Evolutionary conservation across 2,113 vertebrate genomes (phyloP).

Genomic region (Parotia lawesii): DNA sequence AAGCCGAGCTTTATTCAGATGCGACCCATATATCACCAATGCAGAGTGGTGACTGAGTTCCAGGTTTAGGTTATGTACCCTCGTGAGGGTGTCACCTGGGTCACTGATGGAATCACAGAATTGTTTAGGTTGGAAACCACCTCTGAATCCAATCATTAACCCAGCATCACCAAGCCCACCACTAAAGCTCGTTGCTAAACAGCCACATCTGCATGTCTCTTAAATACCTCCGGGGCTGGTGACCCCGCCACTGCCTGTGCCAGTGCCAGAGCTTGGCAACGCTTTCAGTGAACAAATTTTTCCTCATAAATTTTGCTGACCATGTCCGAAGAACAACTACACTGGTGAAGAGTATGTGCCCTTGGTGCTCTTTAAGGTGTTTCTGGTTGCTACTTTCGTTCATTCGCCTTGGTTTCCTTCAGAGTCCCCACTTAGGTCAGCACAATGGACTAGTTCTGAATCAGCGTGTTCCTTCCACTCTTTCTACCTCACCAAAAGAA

Average conservation of each 20-base stretch:
- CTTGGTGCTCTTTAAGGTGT: not conserved
- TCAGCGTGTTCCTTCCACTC: not conserved
- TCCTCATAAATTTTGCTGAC: not conserved
- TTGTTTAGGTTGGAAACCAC: not conserved
- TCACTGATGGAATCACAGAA: not conserved
- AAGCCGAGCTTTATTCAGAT: not conserved
- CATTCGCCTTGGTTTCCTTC: not conserved
- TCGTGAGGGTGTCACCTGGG: not conserved
- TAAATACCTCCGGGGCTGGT: not conserved
- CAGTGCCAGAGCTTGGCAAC: not conserved
- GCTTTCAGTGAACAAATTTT: not conserved
- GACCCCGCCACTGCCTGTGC: not conserved
- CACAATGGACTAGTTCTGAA: not conserved
- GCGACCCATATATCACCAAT: not conserved
- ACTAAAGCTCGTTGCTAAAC: fast-evolving
- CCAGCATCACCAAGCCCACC: not conserved
- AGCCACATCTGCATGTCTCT: not conserved
- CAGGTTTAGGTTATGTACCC: not conserved
- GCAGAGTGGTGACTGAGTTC: not conserved
- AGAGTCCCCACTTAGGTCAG: not conserved
- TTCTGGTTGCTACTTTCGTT: not conserved
- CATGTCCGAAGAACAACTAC: not conserved
- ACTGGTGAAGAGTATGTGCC: not conserved
- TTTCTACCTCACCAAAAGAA: not conserved
- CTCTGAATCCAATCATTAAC: not conserved